These are phyloP conservation scores for Thymelicus acteon DNA, from an alignment of 2,888 invertebrate species.

Conservation along the genomic window DNA sequence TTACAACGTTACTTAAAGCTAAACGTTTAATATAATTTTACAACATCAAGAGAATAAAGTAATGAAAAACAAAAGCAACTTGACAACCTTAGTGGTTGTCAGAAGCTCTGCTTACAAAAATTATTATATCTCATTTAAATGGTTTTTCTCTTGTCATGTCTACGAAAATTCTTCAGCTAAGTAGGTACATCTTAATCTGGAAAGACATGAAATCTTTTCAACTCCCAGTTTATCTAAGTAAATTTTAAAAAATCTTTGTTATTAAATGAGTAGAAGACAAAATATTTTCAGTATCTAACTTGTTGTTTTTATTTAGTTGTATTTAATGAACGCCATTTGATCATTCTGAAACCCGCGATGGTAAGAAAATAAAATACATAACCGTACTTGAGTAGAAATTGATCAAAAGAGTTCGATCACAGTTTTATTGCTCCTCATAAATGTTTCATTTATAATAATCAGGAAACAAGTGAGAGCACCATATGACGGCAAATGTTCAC, in stretches of 20 bases:
- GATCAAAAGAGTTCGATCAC: too few species aligned
- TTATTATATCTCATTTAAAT: constrained; percentile 29
- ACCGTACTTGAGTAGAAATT: too few species aligned
- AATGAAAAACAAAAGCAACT: constrained; percentile 27
- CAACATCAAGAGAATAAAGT: constrained; percentile 25
- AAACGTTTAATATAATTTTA: constrained; percentile 13
- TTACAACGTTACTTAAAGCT: constrained; percentile 12
- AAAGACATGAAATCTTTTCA: constrained; percentile 17
- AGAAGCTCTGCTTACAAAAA: constrained; percentile 17
- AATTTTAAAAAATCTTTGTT: neutral
- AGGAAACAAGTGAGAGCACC: too few species aligned
- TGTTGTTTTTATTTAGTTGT: too few species aligned
- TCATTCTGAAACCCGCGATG: too few species aligned
- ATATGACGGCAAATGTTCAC: too few species aligned
- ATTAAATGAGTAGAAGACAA: neutral
- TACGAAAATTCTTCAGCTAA: constrained; percentile 24
- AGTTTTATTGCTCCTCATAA: too few species aligned
- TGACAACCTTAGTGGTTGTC: constrained; percentile 22
- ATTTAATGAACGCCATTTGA: too few species aligned
- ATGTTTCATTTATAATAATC: too few species aligned
- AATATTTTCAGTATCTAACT: neutral
- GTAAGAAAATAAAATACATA: too few species aligned
- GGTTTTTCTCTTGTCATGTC: constrained; percentile 33
- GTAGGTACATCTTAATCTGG: constrained; percentile 16
- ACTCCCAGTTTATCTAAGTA: constrained; percentile 1